Base-by-base conservation (phyloP, 1,140 invertebrate species). In the Bacillus rossius region DNA sequence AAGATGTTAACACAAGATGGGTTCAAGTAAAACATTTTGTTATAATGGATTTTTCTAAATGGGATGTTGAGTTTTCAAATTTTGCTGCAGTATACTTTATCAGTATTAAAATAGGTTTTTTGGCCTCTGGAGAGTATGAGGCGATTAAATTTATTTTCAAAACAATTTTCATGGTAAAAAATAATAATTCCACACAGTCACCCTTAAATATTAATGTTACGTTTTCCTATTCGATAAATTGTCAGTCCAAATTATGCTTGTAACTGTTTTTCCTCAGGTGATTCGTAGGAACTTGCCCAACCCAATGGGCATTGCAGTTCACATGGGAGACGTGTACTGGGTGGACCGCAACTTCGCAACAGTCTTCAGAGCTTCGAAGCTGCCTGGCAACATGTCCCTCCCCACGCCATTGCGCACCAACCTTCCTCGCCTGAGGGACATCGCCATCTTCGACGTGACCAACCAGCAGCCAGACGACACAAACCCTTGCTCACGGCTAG, bases 281-380 rank as follows among this genome's bases (percentile, higher is more conserved):
- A 89, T 99, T 19, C 80, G 93, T 19, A 78, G 88, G 0, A 93
- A 96, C 69, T 76, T 98, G 14, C 96, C 96, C 0, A 96, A 95
- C 69, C 95, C 96, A 1, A 94, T 96, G 85, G 95, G 94, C 47
- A 85, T 98, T 17, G 89, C 94, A 0, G 81, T 99, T 3, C 85
- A 91, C 62, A 84, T 85, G 41, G 79, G 81, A 20, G 87, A 89
- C 57, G 87, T 99, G 0, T 98, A 92, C 70, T 99, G 96, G 96
- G 93, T 97, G 0, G 97, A 99, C 70, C 80, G 92, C 47, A 97
- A 98, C 73, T 76, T 99, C 0, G 84, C 86, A 59, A 88, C 90
- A 0, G 87, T 98, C 2, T 96, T 90, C 70, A 89, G 87, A 71
- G 87, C 89, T 0, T 90, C 86, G 3, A 93, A 94, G 75, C 67